These are phyloP conservation scores for Fragum fragum DNA, from an alignment of 2,888 invertebrate species.

Conservation along the genomic window DNA sequence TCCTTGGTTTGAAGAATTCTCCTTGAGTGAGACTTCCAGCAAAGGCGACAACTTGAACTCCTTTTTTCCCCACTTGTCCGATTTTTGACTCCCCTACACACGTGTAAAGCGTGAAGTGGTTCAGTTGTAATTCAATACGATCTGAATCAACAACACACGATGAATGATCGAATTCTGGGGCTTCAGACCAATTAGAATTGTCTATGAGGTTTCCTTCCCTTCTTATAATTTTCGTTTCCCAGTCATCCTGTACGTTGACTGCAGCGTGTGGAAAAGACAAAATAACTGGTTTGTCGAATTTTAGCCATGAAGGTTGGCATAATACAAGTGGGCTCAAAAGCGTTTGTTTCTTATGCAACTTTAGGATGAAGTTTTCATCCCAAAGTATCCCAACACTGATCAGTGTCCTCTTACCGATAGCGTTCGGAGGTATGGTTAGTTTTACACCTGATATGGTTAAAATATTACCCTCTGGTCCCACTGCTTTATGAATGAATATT, in stretches of 20 bases:
- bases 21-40: slow-evolving; percentile 56
- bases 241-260: slow-evolving; percentile 53
- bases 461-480: slow-evolving; percentile 49
- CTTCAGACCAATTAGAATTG: slow-evolving; percentile 52
- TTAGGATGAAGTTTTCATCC: slow-evolving; percentile 58
- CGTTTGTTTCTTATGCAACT: slow-evolving; percentile 51
- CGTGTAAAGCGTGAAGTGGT: slow-evolving; percentile 71
- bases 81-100: slow-evolving; percentile 61
- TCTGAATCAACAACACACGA: slow-evolving; percentile 38
- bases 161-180: slow-evolving; percentile 51
- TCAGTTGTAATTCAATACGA: slow-evolving; percentile 55
- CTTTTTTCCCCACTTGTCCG: slow-evolving; percentile 62
- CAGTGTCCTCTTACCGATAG: slow-evolving; percentile 45
- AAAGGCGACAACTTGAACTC: slow-evolving; percentile 71
- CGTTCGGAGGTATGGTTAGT: slow-evolving; percentile 64
- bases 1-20: slow-evolving; percentile 63
- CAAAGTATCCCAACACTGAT: slow-evolving; percentile 68
- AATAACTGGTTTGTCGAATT: slow-evolving; percentile 62
- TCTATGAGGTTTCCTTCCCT: slow-evolving; percentile 51
- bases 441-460: slow-evolving; percentile 63
- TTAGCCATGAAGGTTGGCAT: slow-evolving; percentile 66
- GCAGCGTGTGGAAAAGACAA: slow-evolving; percentile 72
- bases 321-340: slow-evolving; percentile 70
- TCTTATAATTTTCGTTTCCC: slow-evolving; percentile 61
- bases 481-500: slow-evolving; percentile 64